Evolutionary conservation across 1,140 invertebrate species (phyloP), one percentile per base, ranked within the genome.

Genomic region (Cydia fagiglandana): DNA sequence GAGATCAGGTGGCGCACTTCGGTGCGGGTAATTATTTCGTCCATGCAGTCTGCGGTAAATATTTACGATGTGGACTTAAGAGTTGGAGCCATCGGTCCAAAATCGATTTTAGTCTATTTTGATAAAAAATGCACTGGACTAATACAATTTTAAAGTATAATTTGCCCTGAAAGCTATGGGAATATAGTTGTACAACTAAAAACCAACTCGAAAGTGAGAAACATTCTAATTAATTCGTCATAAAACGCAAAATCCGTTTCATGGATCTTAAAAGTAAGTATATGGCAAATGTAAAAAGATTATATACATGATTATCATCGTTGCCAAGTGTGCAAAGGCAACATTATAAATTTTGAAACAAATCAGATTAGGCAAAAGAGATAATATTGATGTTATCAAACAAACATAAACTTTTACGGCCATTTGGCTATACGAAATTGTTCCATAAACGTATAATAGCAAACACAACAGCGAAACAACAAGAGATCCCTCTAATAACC

Each of bases 1-100:
- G 66, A n/a, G 34, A 70, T 70, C 66, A 70, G 66, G 66, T 70
- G 66, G 66, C 34, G 66, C 66, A 38, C 64, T 61, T 38, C 66
- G 66, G 20, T 24, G n/a, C 66, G n/a, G 30, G 66, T 70, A 70
- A 70, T 70, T 70, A 70, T 70, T 70, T 70, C 28, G 30, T 34
- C 53, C 53, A 68, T 34, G 15, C 64, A 64, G 64, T 64, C 64
- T 20, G n/a, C 4, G 53, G 53, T n/a, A 50, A 50, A 50, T 50
- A 56, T 56, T 56, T 56, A 56, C n/a, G 53, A 17, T 56, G 53
- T 17, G 20, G 53, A 56, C 20, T 61, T 61, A 17, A n/a, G 4
- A 24, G 7, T 17, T 17, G 10, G 15, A 17, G 53, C 53, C 53
- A 56, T 56, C 53, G 53, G 53, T 47, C 20, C 15, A 17, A n/a